Evolutionary conservation across 2,113 vertebrate species (phyloP), one percentile per base, ranked within the genome.

Genomic region (Ellobius talpinus): DNA sequence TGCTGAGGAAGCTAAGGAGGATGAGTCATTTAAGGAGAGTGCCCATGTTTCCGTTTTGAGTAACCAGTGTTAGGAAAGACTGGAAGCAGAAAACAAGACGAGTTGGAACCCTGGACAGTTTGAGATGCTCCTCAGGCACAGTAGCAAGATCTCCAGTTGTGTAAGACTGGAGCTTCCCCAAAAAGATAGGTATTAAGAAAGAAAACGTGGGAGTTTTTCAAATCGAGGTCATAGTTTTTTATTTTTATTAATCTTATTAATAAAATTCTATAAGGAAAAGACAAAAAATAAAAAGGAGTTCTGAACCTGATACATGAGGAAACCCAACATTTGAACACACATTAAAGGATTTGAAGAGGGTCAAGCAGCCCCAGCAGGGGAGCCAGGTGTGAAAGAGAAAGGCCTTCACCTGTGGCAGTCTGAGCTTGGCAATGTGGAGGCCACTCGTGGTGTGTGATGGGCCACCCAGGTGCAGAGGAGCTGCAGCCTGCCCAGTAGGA

Each of bases 221-320:
- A 70, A 42, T 89, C 10, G 81, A 47, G 17, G 36, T 73, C 65
- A 85, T 65, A 76, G n/a, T 72, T 88, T 95, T 94, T 58, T 21
- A 21, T 58, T 58, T 58, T 58, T 21, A 58, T 21, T 72, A 79
- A 39, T 31, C 5, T 65, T 93, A 45, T 74, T 88, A 85, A 45
- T 70, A 70, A 79, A 78, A 58, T 81, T 91, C 19, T 29, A 23
- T 66, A 72, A 94, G 77, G 65, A 63, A 87, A 82, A 90, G 72
- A n/a, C n/a, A 4, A 58, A 87, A 52, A 50, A 11, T 50, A 50
- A 11, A 39, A 50, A 85, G 45, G 1, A 65, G 5, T 90, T 91
- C 78, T 87, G 58, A 93, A 96, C 79, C 11, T 58, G 11, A 42
- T n/a, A 77, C 4, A 23, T 36, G n/a, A 92, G 58, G 12, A 91